These are phyloP conservation scores for Zaprionus ornatus DNA, from an alignment of 1,140 invertebrate species.

Conservation along the genomic window DNA sequence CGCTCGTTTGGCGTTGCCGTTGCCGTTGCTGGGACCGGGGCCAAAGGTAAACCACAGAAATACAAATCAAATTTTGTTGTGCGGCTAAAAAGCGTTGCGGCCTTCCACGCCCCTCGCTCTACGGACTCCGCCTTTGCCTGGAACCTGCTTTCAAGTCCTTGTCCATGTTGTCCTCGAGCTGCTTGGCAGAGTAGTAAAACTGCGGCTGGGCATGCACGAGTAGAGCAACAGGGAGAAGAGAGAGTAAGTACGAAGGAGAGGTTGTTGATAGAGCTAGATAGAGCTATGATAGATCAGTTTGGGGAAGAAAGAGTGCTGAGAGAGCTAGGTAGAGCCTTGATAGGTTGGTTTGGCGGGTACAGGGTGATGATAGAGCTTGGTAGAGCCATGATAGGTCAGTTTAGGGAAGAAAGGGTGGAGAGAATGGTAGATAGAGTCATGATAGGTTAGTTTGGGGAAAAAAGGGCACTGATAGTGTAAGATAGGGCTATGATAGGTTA, in stretches of 20 bases:
- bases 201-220: slow-evolving; percentile 15
- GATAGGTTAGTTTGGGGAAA: neutral
- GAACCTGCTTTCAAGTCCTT: neutral
- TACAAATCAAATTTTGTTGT: slow-evolving; percentile 83
- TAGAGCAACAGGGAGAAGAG: neutral
- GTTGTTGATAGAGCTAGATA: neutral
- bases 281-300: neutral
- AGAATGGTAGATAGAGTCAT: no score
- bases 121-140: neutral
- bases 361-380: no score
- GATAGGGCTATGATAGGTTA: neutral
- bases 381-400: no score
- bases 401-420: no score
- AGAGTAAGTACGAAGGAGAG: neutral
- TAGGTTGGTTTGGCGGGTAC: no score
- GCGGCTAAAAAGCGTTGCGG: slow-evolving; percentile 74
- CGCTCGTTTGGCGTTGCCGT: slow-evolving; percentile 17
- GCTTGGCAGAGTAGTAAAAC: slow-evolving; percentile 7
- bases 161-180: slow-evolving; percentile 25
- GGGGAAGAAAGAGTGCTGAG: no score
- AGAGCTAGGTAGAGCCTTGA: neutral
- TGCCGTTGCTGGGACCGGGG: slow-evolving; percentile 51
- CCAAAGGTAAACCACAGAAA: slow-evolving; percentile 82
- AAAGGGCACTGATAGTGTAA: no score
- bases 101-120: neutral